Conservation (phyloP, 2,888 invertebrate genomes). For the Myathropa florea region DNA sequence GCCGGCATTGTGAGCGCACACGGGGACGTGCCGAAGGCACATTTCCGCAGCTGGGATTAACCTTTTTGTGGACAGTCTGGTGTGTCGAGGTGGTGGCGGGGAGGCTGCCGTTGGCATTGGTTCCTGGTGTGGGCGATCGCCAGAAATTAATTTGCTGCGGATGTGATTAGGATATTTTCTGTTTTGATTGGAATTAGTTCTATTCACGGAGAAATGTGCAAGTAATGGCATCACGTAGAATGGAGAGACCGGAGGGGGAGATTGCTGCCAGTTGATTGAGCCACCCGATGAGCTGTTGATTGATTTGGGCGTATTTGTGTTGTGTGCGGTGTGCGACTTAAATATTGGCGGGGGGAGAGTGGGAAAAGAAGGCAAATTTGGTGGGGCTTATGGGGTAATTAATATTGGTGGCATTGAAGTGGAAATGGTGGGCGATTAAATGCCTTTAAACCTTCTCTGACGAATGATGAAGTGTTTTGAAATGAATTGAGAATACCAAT, state of each 20-base stretch:
- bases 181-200: slow-evolving; percentile 59
- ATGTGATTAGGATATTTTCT: slow-evolving; percentile 67
- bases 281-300: slow-evolving; percentile 19
- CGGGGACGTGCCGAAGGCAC: slow-evolving; percentile 24
- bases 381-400: not conserved
- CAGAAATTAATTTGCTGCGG: slow-evolving; percentile 69
- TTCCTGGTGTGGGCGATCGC: slow-evolving; percentile 18
- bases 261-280: slow-evolving; percentile 16
- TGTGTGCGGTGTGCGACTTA: not conserved
- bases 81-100: not conserved
- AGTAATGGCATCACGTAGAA: slow-evolving; percentile 65
- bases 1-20: not conserved
- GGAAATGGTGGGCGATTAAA: not conserved
- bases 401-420: not conserved
- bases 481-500: not conserved
- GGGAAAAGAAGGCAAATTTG: not conserved
- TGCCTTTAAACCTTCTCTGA: not conserved
- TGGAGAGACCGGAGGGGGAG: not conserved
- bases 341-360: not conserved
- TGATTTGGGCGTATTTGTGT: slow-evolving; percentile 15
- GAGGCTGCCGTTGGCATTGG: not conserved
- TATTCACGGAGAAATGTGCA: slow-evolving; percentile 63
- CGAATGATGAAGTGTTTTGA: not conserved
- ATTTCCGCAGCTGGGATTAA: slow-evolving; percentile 29
- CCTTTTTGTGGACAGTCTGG: slow-evolving; percentile 1